Percentiles rank a stretch among this genome's conserved stretches.
phyloP scores from a whole-genome alignment of 2,113 vertebrate genomes.

The Oncorhynchus masou region DNA sequence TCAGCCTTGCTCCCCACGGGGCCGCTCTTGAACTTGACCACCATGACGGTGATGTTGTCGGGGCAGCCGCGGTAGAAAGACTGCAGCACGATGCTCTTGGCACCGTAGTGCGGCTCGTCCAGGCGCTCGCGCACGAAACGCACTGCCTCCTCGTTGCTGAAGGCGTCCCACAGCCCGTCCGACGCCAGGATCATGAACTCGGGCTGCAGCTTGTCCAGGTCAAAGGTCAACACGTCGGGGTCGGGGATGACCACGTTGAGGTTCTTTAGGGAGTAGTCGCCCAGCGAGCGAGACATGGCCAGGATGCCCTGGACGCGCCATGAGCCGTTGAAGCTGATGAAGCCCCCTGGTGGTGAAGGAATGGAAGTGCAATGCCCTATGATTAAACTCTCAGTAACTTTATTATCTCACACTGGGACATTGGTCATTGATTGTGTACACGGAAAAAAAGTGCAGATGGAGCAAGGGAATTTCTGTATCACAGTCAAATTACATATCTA shows the following conservation, averaged over 20 bases:
- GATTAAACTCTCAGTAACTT: too few species aligned
- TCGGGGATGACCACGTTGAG: conserved; percentile 94
- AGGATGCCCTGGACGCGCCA: conserved; percentile 98
- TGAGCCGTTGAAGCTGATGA: conserved; percentile 98
- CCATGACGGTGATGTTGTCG: conserved; percentile 99
- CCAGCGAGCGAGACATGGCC: conserved; percentile 96
- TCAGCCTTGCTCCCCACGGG: conserved; percentile 72
- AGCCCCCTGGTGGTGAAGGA: conserved; percentile 79
- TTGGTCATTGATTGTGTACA: too few species aligned
- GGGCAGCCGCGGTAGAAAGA: conserved; percentile 97
- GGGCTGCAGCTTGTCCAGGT: conserved; percentile 95
- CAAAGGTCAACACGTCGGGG: conserved; percentile 92
- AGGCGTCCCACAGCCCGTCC: conserved; percentile 97
- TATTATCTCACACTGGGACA: too few species aligned
- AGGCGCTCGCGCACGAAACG: conserved; percentile 94
- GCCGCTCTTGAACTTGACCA: conserved; percentile 92
- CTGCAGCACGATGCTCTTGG: conserved; percentile 97
- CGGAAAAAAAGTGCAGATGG: too few species aligned
- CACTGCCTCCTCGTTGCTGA: conserved; percentile 97
- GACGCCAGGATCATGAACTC: conserved; percentile 98
- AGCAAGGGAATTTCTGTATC: too few species aligned
- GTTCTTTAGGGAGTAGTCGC: conserved; percentile 97
- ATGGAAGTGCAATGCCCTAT: conserved; percentile 15
- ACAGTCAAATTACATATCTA: too few species aligned
- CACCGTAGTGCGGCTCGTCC: conserved; percentile 95